Conservation (phyloP, 2,888 invertebrate species). For the Chrysomela aeneicollis region DNA sequence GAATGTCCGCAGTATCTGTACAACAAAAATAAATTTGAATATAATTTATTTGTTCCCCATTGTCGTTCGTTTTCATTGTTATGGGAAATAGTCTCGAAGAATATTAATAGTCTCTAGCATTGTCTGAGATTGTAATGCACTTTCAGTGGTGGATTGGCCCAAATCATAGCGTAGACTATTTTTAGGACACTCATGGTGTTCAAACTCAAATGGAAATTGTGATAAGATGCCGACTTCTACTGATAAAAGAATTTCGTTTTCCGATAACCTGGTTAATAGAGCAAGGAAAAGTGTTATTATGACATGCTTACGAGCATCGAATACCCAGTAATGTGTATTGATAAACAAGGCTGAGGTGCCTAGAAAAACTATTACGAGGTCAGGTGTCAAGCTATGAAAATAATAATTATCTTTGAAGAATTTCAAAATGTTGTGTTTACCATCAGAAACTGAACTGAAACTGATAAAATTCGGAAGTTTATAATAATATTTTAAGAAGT, state of each 20-base stretch:
- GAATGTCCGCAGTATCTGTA: conserved; percentile 17
- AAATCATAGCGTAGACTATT: not conserved
- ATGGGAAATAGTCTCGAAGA: conserved; percentile 53
- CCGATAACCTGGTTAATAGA: conserved; percentile 5
- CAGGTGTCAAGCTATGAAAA: too few species aligned
- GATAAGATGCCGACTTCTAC: not conserved
- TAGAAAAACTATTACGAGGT: too few species aligned
- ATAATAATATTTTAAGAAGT: too few species aligned
- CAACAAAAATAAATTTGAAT: conserved; percentile 40
- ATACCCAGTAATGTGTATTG: not conserved
- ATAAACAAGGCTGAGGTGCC: not conserved
- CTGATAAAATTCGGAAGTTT: too few species aligned
- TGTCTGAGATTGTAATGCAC: conserved; percentile 30
- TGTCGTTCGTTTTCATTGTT: conserved; percentile 50
- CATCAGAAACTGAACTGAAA: too few species aligned
- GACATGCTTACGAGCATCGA: not conserved
- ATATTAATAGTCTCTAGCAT: conserved; percentile 47
- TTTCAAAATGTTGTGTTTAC: too few species aligned
- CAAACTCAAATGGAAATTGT: not conserved
- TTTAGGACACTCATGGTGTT: not conserved
- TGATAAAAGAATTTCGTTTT: not conserved
- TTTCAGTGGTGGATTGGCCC: conserved; percentile 17
- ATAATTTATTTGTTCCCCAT: conserved; percentile 40
- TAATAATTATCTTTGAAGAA: too few species aligned
- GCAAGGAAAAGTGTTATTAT: not conserved